Evolutionary conservation across 2,888 invertebrate species (phyloP), one percentile per base, ranked within the genome.

Genomic region (Pherbina coryleti): DNA sequence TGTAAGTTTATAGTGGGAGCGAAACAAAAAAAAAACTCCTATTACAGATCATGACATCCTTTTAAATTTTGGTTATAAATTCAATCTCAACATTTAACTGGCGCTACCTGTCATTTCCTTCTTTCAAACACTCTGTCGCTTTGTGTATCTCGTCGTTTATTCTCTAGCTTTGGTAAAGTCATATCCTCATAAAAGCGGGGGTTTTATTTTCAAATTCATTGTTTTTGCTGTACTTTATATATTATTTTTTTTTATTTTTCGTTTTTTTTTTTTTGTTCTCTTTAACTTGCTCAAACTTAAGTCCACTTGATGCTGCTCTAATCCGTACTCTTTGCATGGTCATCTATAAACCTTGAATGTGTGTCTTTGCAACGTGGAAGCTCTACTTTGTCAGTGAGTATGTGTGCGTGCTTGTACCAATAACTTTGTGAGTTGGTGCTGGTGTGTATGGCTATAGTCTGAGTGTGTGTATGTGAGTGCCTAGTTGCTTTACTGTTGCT

Each of bases 251-350:
- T 4, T 8, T 7, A 37, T 37, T 11, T 44, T 44, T 44, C n/a
- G n/a, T 44, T 44, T 5, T 1, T 2, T 19, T 49, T 69, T 69
- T 51, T 17, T 14, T n/a, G n/a, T 34, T 71, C 71, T 19, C 19
- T 64, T 73, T 62, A 14, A 57, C 49, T 49, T 64, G 73, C 55
- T 34, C 14, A 14, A 71, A 57, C 71, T 57, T 71, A 28, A 71
- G 71, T 71, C 71, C 55, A 55, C 71, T 71, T 57, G 71, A 71
- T 44, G 73, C 55, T 28, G 31, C 49, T 31, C 60, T 73, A 73
- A 73, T 73, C 62, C 62, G 14, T 57, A 14, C 60, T 57, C 72
- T 37, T 57, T 72, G 72, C 57, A 60, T 37, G 34, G 72, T 60
- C 72, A 72, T 60, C 57, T 55, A 57, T 60, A 57, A 57, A 72